Base-by-base conservation (phyloP, 2,888 invertebrate species). In the Melipona bicolor region DNA sequence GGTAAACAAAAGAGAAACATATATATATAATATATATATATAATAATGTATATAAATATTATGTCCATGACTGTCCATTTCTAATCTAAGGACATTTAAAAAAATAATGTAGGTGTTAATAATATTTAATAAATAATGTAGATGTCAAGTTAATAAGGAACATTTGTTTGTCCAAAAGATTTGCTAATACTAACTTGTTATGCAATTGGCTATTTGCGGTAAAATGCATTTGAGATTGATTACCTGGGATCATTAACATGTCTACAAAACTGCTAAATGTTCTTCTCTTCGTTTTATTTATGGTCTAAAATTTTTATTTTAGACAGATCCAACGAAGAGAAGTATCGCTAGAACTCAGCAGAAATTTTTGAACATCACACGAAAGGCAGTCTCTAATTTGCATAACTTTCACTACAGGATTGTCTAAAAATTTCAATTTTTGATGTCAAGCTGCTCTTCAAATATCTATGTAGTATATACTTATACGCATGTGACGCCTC, bases 391-490 rank as follows among this genome's bases (percentile, higher is more conserved):
- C 4, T 32, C 21, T 32, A 24, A 79, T 65, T 72, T 43, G 13
- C 50, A 17, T 62, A 56, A 73, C 52, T 77, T 73, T 73, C 56
- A 65, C 64, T 24, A 36, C 17, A 50, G 21, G 27, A 27, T 65
- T 74, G 4, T n/a, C 0, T 15, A 27, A 81, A 52, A 59, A 17
- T 56, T 17, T 59, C 32, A 4, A n/a, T 19, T 65, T 27, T 2
- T 24, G 52, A 68, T 59, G n/a, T 32, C n/a, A n/a, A 19, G 32
- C 6, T 27, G 32, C 59, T 79, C 74, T 75, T 59, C 70, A 65
- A 67, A 80, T 65, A 56, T 69, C 19, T 32, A 32, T 32, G 17
- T 50, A 17, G 27, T 11, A n/a, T 9, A 3, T 32, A 32, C 32
- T 32, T 32, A 32, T 32, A 24, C 4, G 2, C 19, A 50, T 56